Base-by-base conservation (phyloP, 2,113 vertebrate genomes). In the Brachirus orientalis region DNA sequence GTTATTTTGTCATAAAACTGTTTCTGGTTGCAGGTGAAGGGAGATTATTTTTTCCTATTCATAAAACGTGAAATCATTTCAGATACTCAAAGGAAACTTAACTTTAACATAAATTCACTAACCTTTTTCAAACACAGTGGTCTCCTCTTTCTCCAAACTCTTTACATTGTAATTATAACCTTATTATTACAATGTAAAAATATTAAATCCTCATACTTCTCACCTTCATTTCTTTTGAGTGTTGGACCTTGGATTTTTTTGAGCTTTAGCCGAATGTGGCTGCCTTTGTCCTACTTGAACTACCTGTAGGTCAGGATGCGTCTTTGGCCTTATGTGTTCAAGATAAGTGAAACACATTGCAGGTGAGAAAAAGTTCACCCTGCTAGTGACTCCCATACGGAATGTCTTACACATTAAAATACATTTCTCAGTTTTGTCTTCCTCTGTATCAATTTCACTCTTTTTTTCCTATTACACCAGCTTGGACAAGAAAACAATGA, bases 351-450 rank as follows among this genome's bases (percentile, higher is more conserved):
- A 69, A 69, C 59, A 75, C 44, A 75, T 56, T 6, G 3, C 35
- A 80, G 63, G 66, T 77, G 53, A 83, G 72, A 58, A 74, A 63
- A 66, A 72, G 54, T 72, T 80, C 56, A 77, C 46, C 58, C 50
- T 68, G 58, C 44, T 43, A 63, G 56, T 48, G 45, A 60, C 11
- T 66, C 35, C 40, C n/a, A 55, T 43, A 22, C 40, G 20, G 41
- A 60, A 36, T 52, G 55, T 61, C 55, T 72, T 37, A 66, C 47
- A 36, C 38, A 37, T 45, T 36, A 33, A 62, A 68, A 63, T 40
- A 7, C 28, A 17, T 53, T 70, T n/a, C n/a, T n/a, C 33, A 64
- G 38, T 14, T 4, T 52, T 11, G 4, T 74, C 38, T 69, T 2
- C 44, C 10, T 79, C 43, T 72, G 13, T 33, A 28, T 75, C 20